Evolutionary conservation across 2,888 invertebrate species (phyloP), one percentile per base, ranked within the genome.

Genomic region (Nesidiocoris tenuis): DNA sequence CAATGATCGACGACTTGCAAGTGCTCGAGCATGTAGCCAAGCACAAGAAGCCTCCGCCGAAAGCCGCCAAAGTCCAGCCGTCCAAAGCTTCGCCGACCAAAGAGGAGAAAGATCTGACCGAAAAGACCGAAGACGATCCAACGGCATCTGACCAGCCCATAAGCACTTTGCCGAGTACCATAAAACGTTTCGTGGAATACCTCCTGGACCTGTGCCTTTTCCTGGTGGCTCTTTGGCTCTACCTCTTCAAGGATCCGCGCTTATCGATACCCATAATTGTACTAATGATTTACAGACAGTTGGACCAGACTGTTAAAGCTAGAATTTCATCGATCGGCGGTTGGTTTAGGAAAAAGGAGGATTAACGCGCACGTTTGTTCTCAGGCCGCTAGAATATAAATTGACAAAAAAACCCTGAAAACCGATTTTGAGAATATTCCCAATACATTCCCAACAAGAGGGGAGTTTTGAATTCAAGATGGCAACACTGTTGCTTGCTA

Each of bases 211-310:
- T 92, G 76, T 90, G 90, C 59, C 86, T 94, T 81, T 87, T 94
- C 77, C 79, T 90, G 55, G 88, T 93, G 16, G 93, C 94, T 22
- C 89, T 91, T 83, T 94, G 93, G 89, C 86, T 93, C 54, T 94
- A 93, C 84, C 84, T 93, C 75, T 93, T 93, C 82, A 90, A 91
- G 81, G 91, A 91, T 82, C 92, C 92, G 82, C 86, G 90, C 79
- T 86, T 92, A 65, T 92, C 92, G n/a, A 87, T 94, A 80, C 94
- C 94, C 39, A 88, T 93, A 80, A 86, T 94, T 77, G 86, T 89
- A 57, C 85, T 94, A 1, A 88, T 93, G 83, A 88, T 92, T 65
- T 94, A 92, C 83, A 87, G 93, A 76, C 91, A 92, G 82, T 83
- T 93, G 78, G 88, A 90, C 82, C 89, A 90, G 82, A 90, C 89